A percentile compares a stretch with the other conserved stretches of the same genome.
These are phyloP conservation scores for Excalfactoria chinensis DNA, from an alignment of 2,113 vertebrate species.

Conservation along the genomic window DNA sequence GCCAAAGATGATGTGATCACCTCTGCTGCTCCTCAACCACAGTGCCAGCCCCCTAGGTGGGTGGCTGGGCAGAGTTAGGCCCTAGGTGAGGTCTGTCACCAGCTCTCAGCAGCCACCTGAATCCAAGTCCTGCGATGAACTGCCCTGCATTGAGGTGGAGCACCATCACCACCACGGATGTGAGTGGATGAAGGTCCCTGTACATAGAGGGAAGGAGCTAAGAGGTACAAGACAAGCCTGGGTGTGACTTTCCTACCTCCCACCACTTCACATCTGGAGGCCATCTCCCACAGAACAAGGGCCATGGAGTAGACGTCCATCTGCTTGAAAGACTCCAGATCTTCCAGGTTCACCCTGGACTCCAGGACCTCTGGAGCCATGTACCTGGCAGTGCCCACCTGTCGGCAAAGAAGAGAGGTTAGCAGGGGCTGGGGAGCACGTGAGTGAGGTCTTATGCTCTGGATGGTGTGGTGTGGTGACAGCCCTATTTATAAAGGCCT, in stretches of 20 bases:
- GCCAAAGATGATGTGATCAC: not conserved
- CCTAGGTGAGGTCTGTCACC: not conserved
- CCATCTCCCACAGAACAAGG: conserved; percentile 91
- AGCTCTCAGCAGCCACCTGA: not conserved
- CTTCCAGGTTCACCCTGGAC: conserved; percentile 91
- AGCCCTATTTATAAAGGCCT: not conserved
- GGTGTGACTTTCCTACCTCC: conserved; percentile 76
- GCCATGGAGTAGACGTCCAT: conserved; percentile 94
- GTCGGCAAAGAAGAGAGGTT: not conserved
- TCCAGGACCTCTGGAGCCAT: conserved; percentile 95
- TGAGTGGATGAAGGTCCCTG: rapidly evolving
- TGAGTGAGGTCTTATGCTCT: not conserved
- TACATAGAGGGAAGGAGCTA: not conserved
- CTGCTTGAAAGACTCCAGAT: conserved; percentile 92
- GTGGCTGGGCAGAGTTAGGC: not conserved
- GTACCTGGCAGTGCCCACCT: conserved; percentile 93
- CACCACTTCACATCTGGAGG: conserved; percentile 85
- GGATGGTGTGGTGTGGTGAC: not conserved
- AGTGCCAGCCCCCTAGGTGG: rapidly evolving
- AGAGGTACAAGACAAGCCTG: rapidly evolving
- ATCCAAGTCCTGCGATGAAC: rapidly evolving
- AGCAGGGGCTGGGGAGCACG: not conserved
- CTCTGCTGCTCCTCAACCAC: not conserved
- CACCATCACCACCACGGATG: rapidly evolving
- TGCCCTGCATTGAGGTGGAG: not conserved